A percentile compares a stretch with the other conserved stretches of the same genome.
These are phyloP conservation scores for Psix sp. DNA, from an alignment of 1,140 invertebrate species.

Conservation along the genomic window DNA sequence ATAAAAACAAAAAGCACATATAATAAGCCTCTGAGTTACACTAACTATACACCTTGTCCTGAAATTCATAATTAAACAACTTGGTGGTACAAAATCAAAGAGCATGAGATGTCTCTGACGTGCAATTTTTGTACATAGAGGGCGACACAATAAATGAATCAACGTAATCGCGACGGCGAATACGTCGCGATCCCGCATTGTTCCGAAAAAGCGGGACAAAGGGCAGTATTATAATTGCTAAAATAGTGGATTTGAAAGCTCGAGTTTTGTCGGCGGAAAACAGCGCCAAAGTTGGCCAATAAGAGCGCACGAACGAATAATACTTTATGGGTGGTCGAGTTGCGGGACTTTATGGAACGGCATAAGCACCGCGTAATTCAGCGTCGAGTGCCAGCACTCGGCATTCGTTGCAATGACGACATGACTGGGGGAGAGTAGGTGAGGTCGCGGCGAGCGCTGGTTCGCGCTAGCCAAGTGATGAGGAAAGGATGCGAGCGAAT, in stretches of 20 bases:
- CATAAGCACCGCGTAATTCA: conserved; percentile 66
- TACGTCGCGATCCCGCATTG: conserved; percentile 16
- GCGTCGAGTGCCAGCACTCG: conserved; percentile 65
- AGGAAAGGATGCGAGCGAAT: conserved; percentile 22
- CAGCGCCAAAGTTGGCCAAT: conserved; percentile 43
- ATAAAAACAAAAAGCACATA: too few species aligned
- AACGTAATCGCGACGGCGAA: conserved; percentile 19
- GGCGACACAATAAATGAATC: conserved; percentile 29
- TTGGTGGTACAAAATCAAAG: conserved; percentile 17
- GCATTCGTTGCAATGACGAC: conserved; percentile 53
- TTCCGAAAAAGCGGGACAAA: conserved; percentile 27
- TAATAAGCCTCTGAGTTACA: neutral
- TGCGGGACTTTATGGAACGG: conserved; percentile 57
- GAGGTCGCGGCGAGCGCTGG: neutral
- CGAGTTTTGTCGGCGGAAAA: conserved; percentile 33
- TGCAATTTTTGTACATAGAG: conserved; percentile 11
- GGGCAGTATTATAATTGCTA: conserved; percentile 54
- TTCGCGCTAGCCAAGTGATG: too few species aligned
- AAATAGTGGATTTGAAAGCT: conserved; percentile 52
- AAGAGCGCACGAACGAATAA: conserved; percentile 47
- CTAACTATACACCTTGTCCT: neutral
- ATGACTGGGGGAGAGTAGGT: conserved; percentile 21
- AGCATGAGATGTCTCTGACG: conserved; percentile 7
- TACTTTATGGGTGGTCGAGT: conserved; percentile 45
- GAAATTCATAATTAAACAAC: conserved; percentile 14